Base-by-base conservation (phyloP, 2,113 vertebrate genomes). In the Emberiza fucata region DNA sequence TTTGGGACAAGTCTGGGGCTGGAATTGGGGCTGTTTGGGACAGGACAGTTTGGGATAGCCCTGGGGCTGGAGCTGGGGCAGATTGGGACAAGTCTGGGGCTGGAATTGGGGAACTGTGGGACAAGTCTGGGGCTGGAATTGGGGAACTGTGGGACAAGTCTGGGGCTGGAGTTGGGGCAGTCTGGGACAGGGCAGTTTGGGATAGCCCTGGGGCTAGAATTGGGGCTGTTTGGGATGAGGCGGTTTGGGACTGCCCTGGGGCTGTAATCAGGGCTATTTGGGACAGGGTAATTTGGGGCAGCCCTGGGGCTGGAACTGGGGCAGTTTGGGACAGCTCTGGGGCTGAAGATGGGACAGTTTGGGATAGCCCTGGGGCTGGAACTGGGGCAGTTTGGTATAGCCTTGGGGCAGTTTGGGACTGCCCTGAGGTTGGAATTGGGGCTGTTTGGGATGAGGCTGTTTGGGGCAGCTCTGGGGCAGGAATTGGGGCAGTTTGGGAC, bases 161-260 rank as follows among this genome's bases (percentile, higher is more conserved):
- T 2, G 0, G 56, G 33, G 56, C 37, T 80, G 81, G 45, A 31
- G 35, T 10, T 0, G 3, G 42, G 37, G 40, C 5, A 0, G 1
- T 68, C 14, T 51, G n/a, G 45, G 45, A 45, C 21, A 20, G 45
- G 45, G 45, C 45, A 21, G 20, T 47, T 23, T 47, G 45, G 21
- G 21, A 9, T 13, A 21, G 13, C 1, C 3, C 14, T 51, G 50
- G 47, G 3, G 0, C 50, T 16, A 25, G 5, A 28, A 28, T 10
- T 10, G 14, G 50, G 50, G 50, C 27, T 4, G 1, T 68, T 29
- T 45, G 40, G 14, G 51, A 27, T 12, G n/a, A 14, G 39, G 37
- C 37, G 37, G n/a, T n/a, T n/a, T n/a, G n/a, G n/a, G n/a, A n/a
- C n/a, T n/a, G 4, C 1, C 3, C 6, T 22, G 66, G 22, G 37